Evolutionary conservation across 1,140 invertebrate species (phyloP), one percentile per base, ranked within the genome.

Genomic region (Zaprionus davidi): DNA sequence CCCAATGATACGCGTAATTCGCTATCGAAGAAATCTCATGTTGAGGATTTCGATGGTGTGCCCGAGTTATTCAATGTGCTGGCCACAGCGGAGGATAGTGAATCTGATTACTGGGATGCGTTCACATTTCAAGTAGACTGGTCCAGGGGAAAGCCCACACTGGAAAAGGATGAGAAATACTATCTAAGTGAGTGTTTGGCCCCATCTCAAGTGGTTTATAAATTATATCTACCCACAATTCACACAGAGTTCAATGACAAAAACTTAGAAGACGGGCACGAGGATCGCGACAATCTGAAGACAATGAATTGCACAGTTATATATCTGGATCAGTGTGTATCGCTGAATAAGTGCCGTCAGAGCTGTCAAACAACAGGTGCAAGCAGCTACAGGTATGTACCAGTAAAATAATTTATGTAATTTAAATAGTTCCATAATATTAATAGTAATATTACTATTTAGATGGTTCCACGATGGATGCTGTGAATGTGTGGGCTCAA

Each of bases 401-500:
- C 9, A 51, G 20, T 28, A 5, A 38, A 13, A n/a, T 44, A 13
- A 51, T 22, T n/a, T n/a, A 28, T 28, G 55, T 31, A 34, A 7
- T 66, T 20, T 38, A 26, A 9, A 36, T 56, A 0, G 11, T 26
- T 26, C 0, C 24, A 26, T 5, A 5, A 5, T 26, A 26, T 5
- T 26, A 5, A 5, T 26, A 5, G 24, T 26, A 17, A 31, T 46
- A 53, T 44, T 49, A 28, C 3, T 34, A 20, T 71, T 96, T 7
- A 92, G 98, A 91, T 98, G 97, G 97, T 99, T 99, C 93, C 97
- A 98, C 92, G 97, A 98, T 92, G 98, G 97, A 2, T 99, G 98
- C 87, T 99, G 98, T 93, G 97, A 99, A 92, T 99, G 98, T 93
- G 95, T 99, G 66, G 97, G 98, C 3, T 95, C 96, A 64, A 96